Evolutionary conservation across 2,888 invertebrate species (phyloP).

Genomic region (Dasysyrphus albostriatus): DNA sequence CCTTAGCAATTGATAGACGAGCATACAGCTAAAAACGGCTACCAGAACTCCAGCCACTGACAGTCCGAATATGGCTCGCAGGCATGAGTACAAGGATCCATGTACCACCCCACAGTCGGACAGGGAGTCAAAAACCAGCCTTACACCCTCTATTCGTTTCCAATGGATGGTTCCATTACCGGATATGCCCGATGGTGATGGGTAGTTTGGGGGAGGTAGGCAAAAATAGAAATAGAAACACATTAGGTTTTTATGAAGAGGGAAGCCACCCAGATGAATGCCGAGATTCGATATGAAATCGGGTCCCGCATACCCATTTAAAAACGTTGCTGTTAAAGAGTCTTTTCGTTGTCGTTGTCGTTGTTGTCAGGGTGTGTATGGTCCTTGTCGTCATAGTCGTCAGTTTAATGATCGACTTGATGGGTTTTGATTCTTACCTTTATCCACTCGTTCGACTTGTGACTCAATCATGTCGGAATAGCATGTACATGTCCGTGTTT

Average conservation of each 20-base stretch:
- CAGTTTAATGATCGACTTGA: constrained; percentile 67
- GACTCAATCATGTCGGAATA: constrained; percentile 89
- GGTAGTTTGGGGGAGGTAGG: constrained; percentile 11
- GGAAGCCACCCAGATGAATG: constrained; percentile 22
- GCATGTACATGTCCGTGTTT: constrained; percentile 91
- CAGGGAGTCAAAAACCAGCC: constrained; percentile 93
- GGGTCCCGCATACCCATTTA: constrained; percentile 45
- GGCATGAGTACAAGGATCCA: constrained; percentile 93
- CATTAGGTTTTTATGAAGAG: constrained; percentile 39
- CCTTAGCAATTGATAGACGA: constrained; percentile 94
- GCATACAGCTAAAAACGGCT: constrained; percentile 96
- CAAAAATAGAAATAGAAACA: constrained; percentile 53
- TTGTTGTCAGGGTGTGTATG: constrained; percentile 19
- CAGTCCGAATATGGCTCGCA: constrained; percentile 95
- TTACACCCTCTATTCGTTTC: constrained; percentile 85
- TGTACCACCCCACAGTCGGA: constrained; percentile 96
- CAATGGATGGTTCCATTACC: constrained; percentile 69
- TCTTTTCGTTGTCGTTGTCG: constrained; percentile 15
- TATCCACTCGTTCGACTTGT: constrained; percentile 85
- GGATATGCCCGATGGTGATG: constrained; percentile 30
- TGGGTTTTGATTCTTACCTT: constrained; percentile 78
- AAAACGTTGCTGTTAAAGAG: constrained; percentile 29
- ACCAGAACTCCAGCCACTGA: constrained; percentile 95
- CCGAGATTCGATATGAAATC: constrained; percentile 59
- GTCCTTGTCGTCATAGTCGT: constrained; percentile 35